These are phyloP conservation scores for Akabosia matsudoensis DNA, from an alignment of 1,140 invertebrate species.

Conservation along the genomic window DNA sequence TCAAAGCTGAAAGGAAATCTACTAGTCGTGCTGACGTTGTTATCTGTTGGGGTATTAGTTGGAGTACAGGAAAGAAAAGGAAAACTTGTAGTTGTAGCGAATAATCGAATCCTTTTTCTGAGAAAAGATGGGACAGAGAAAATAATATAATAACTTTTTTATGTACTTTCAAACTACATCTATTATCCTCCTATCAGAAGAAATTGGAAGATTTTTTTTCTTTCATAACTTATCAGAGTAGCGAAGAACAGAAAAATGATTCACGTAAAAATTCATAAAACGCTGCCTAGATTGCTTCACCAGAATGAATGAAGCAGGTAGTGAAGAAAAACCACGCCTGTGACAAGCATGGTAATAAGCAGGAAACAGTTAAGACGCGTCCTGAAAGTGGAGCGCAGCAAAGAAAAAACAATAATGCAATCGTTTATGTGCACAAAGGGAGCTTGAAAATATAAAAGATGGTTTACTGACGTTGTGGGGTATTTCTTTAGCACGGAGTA, in stretches of 20 bases:
- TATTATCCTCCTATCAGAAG: neutral
- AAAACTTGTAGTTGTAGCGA: neutral
- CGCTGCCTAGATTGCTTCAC: neutral
- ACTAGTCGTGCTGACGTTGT: neutral
- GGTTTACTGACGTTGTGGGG: too few relatives aligned
- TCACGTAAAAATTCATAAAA: neutral
- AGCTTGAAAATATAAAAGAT: neutral
- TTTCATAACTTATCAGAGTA: neutral
- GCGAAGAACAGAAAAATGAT: neutral
- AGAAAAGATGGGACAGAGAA: neutral
- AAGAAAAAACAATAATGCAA: neutral
- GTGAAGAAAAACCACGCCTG: neutral
- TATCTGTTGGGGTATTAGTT: too few relatives aligned
- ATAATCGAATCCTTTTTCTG: neutral
- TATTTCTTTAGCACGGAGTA: neutral
- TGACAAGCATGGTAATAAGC: too few relatives aligned
- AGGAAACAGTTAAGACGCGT: too few relatives aligned
- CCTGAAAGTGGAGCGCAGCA: too few relatives aligned
- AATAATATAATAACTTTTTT: neutral
- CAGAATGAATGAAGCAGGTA: neutral
- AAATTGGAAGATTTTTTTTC: neutral
- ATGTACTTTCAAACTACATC: neutral
- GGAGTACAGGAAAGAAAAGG: neutral
- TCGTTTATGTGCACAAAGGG: neutral
- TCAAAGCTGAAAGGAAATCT: too few relatives aligned